Conservation (phyloP, 2,113 vertebrate genomes). For the Aspiorhynchus laticeps region DNA sequence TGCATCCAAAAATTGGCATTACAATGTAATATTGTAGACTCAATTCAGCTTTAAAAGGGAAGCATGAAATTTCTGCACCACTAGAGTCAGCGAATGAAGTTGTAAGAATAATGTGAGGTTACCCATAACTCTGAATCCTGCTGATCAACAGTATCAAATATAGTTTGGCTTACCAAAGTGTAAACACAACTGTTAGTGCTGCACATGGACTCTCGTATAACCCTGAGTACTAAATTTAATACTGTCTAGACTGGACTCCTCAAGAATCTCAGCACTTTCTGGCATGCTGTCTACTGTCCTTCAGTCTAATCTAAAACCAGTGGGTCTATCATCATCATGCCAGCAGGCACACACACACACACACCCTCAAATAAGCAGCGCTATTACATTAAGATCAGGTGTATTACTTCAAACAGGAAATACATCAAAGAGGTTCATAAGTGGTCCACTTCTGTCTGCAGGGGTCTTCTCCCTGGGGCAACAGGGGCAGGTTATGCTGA, state of each 20-base stretch:
- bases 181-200: neutral
- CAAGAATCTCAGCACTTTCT: constrained; percentile 17
- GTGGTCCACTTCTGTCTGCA: constrained; percentile 11
- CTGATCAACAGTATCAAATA: neutral
- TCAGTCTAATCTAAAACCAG: constrained; percentile 21
- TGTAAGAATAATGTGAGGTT: neutral
- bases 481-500: constrained; percentile 10
- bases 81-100: neutral
- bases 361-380: neutral
- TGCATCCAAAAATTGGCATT: neutral
- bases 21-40: neutral
- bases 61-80: neutral
- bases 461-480: constrained; percentile 28
- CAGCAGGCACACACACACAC: neutral
- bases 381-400: constrained; percentile 35
- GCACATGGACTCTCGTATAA: neutral
- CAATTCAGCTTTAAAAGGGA: neutral
- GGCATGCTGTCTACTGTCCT: constrained; percentile 28
- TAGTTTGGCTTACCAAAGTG: neutral
- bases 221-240: constrained; percentile 23
- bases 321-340: neutral
- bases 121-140: neutral
- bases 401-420: constrained; percentile 44
- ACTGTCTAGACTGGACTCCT: neutral
- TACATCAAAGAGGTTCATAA: constrained; percentile 33